phyloP scores from a whole-genome alignment of 2,888 invertebrate genomes.

The Oxytorus armatus region DNA sequence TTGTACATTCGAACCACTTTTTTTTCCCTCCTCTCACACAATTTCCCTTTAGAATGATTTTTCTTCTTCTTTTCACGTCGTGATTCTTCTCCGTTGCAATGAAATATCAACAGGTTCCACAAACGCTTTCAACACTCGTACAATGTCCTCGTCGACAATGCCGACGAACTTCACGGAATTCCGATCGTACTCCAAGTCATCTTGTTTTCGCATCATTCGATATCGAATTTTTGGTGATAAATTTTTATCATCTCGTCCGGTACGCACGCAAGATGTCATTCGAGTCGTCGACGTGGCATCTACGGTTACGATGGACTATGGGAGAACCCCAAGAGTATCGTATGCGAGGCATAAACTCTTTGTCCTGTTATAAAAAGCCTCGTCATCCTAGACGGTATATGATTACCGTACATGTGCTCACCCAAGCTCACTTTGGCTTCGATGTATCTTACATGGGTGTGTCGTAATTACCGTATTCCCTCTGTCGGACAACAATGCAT shows the following conservation, averaged over 20 bases:
- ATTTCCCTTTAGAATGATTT: too few species aligned
- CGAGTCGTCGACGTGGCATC: conserved; percentile 25
- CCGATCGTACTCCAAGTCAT: too few species aligned
- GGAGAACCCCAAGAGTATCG: conserved; percentile 72
- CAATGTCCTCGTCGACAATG: too few species aligned
- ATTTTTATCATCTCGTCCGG: background rate
- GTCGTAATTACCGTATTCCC: conserved; percentile 40
- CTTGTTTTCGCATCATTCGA: conserved; percentile 11
- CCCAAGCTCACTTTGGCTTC: conserved; percentile 7
- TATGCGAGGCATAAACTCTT: conserved; percentile 82
- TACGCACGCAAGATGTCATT: conserved; percentile 18
- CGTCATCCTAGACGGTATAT: conserved; percentile 74
- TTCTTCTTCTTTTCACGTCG: too few species aligned
- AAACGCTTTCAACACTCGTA: too few species aligned
- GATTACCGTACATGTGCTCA: conserved; percentile 14
- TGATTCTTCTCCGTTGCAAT: too few species aligned
- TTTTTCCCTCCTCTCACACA: too few species aligned
- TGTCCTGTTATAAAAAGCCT: conserved; percentile 81
- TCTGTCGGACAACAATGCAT: conserved; percentile 22
- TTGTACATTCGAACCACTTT: too few species aligned
- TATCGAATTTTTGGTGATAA: conserved; percentile 3
- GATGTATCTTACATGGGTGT: conserved; percentile 55
- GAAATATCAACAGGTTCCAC: too few species aligned
- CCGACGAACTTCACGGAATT: too few species aligned
- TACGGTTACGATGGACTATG: conserved; percentile 59